Evolutionary conservation across 2,113 vertebrate genomes (phyloP).

Genomic region (Gyps fulvus): DNA sequence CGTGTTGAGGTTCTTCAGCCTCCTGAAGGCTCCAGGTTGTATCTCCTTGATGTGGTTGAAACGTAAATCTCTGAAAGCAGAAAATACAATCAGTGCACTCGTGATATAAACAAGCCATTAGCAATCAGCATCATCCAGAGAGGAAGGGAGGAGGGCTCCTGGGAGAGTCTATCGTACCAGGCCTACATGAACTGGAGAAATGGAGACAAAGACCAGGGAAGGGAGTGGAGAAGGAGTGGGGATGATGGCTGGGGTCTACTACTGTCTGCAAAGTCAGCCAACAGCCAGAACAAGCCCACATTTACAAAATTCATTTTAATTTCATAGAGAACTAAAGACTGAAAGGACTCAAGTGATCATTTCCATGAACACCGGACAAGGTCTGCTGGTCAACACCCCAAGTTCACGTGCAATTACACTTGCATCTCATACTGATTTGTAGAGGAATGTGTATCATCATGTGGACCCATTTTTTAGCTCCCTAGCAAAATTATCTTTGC

Average conservation of each 20-base stretch:
- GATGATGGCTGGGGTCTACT: background rate
- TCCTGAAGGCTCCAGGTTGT: slow-evolving; percentile 79
- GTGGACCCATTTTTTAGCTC: background rate
- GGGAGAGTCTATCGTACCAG: background rate
- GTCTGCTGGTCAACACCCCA: background rate
- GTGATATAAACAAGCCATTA: background rate
- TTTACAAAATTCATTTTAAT: background rate
- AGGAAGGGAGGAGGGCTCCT: background rate
- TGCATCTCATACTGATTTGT: background rate
- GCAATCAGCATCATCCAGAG: background rate
- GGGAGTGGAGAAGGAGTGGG: background rate
- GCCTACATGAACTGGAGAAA: background rate
- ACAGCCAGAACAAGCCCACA: background rate
- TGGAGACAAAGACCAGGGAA: background rate
- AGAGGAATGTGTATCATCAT: background rate
- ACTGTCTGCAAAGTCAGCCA: background rate
- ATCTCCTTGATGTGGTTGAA: slow-evolving; percentile 92
- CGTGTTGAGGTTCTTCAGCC: slow-evolving; percentile 87
- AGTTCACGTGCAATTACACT: accelerated
- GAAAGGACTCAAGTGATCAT: background rate
- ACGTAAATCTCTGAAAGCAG: slow-evolving; percentile 82
- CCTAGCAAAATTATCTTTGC: background rate
- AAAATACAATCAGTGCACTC: background rate
- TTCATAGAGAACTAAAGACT: background rate
- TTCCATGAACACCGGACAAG: background rate